Evolutionary conservation across 2,113 vertebrate species (phyloP).

Genomic region (Dolichallabes microphthalmus): DNA sequence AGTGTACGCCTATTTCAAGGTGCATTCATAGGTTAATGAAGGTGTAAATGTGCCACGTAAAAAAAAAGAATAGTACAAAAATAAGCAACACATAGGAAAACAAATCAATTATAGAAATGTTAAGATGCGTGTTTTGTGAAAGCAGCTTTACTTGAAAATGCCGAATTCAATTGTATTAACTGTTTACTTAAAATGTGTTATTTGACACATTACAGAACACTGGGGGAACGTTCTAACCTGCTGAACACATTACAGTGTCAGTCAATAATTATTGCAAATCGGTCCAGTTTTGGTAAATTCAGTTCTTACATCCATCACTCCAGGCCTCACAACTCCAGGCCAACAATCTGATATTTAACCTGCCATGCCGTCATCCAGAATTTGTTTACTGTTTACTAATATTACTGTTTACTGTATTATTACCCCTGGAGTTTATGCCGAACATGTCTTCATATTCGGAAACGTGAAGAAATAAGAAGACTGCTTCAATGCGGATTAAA

Average conservation of each 20-base stretch:
- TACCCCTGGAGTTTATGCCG: neutral
- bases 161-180: neutral
- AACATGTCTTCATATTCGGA: neutral
- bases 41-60: neutral
- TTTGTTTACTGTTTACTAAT: no score
- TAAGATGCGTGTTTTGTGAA: neutral
- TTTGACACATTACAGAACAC: neutral
- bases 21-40: neutral
- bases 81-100: neutral
- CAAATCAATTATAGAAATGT: neutral
- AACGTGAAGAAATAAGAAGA: neutral
- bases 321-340: neutral
- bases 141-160: neutral
- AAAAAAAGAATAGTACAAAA: neutral
- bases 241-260: neutral
- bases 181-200: neutral
- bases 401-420: no score
- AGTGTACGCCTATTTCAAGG: neutral
- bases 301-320: neutral
- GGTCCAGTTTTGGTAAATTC: neutral
- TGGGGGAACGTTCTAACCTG: neutral
- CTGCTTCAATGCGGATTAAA: neutral
- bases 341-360: neutral
- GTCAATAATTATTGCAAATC: neutral
- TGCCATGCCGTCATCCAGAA: neutral